Evolutionary conservation across 2,888 invertebrate species (phyloP).

Genomic region (Pocota personata): DNA sequence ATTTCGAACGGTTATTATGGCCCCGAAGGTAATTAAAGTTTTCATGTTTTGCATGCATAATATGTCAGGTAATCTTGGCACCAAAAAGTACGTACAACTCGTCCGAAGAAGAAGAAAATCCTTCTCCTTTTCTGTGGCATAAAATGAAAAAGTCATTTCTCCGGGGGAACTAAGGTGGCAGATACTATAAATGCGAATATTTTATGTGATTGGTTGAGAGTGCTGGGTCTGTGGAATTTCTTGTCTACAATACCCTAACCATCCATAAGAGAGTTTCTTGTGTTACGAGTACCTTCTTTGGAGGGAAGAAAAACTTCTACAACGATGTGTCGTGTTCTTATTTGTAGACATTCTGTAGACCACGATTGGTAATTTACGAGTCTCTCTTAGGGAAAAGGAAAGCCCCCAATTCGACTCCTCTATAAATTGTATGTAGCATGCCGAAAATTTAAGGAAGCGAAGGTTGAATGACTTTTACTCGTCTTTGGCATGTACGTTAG

Average conservation of each 20-base stretch:
- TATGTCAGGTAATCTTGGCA: constrained; percentile 59
- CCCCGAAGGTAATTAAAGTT: constrained; percentile 72
- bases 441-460: too few species aligned
- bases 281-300: not conserved
- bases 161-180: not conserved
- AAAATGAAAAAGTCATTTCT: not conserved
- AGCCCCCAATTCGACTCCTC: not conserved
- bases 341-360: not conserved
- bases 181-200: not conserved
- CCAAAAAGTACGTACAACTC: not conserved
- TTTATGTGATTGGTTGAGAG: constrained; percentile 1
- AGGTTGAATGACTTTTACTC: too few species aligned
- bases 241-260: not conserved
- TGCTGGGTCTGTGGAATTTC: not conserved
- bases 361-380: not conserved
- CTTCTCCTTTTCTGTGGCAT: not conserved
- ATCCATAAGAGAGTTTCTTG: not conserved
- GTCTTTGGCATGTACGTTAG: too few species aligned
- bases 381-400: not conserved
- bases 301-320: not conserved
- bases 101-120: not conserved
- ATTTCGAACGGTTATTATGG: constrained; percentile 68
- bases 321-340: not conserved
- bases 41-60: constrained; percentile 70
- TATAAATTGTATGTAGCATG: too few species aligned